Evolutionary conservation across 2,888 invertebrate species (phyloP), one percentile per base, ranked within the genome.

Genomic region (Parnassius glacialis): DNA sequence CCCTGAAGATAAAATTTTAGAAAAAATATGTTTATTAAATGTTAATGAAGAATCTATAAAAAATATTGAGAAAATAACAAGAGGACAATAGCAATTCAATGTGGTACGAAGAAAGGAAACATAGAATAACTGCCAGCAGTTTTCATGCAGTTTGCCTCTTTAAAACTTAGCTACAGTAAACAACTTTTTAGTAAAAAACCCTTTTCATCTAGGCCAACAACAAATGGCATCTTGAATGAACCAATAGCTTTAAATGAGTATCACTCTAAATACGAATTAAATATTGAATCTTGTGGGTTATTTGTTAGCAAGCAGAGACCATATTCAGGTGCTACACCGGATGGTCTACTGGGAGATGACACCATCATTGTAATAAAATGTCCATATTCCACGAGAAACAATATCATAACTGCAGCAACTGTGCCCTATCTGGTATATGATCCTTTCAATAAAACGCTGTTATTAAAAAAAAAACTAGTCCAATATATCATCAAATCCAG

Each of bases 391-490:
- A n/a, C n/a, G n/a, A n/a, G n/a, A n/a, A n/a, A n/a, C n/a, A n/a
- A n/a, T n/a, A n/a, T n/a, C n/a, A n/a, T n/a, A n/a, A n/a, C n/a
- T n/a, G n/a, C n/a, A n/a, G n/a, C n/a, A n/a, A n/a, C n/a, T n/a
- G n/a, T n/a, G n/a, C n/a, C n/a, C n/a, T n/a, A n/a, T n/a, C n/a
- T n/a, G n/a, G n/a, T n/a, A n/a, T n/a, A n/a, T n/a, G n/a, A n/a
- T n/a, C n/a, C n/a, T n/a, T 10, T 20, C 10, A 58, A 64, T 52
- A 57, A 52, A 2, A n/a, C 1, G 9, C 11, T 62, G n/a, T 7
- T 20, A 9, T 52, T 62, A 2, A 60, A 62, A 57, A 56, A 10
- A 20, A 62, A n/a, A n/a, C 13, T n/a, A 20, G 51, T 12, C 52
- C 59, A 10, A 45, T 25, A 3, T 5, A 45, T 45, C 10, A 12